Conservation (phyloP, 2,888 invertebrate species). For the Chirona hameri region DNA sequence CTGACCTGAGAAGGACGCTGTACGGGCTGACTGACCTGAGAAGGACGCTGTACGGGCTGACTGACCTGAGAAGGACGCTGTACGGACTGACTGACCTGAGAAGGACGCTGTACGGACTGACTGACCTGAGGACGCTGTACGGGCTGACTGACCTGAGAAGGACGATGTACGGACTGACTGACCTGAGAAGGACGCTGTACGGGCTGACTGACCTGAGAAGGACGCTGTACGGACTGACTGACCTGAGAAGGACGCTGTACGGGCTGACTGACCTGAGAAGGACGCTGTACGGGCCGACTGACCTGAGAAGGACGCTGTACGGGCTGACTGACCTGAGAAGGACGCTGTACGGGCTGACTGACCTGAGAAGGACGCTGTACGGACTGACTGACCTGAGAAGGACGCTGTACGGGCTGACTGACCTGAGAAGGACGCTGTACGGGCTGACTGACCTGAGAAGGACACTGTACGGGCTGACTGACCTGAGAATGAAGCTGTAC, state of each 20-base stretch:
- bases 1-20: too few relatives aligned
- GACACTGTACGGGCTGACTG: too few relatives aligned
- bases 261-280: too few relatives aligned
- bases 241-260: neutral
- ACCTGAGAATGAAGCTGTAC: too few relatives aligned
- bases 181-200: conserved; percentile 9
- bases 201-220: neutral
- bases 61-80: too few relatives aligned
- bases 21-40: too few relatives aligned
- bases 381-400: neutral
- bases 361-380: neutral
- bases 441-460: neutral
- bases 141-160: neutral
- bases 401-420: too few relatives aligned
- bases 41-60: too few relatives aligned
- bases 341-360: neutral
- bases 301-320: neutral
- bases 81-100: neutral
- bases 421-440: neutral
- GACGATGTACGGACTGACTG: neutral
- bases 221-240: neutral
- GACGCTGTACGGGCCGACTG: neutral
- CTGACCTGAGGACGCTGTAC: neutral
- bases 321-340: neutral
- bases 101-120: too few relatives aligned